These are phyloP conservation scores for Atta colombica DNA, from an alignment of 1,140 invertebrate genomes.

Conservation along the genomic window DNA sequence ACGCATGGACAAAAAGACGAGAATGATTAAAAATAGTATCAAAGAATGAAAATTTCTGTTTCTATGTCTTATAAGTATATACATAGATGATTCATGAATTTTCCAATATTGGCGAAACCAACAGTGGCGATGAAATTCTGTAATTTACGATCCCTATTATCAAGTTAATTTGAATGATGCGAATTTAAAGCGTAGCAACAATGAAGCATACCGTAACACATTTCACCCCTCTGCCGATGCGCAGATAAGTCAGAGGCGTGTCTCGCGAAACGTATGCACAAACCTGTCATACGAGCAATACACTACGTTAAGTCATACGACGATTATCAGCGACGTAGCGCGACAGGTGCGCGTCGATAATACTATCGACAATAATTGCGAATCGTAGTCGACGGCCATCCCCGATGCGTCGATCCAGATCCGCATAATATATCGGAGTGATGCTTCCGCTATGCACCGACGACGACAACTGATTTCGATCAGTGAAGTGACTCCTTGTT, in stretches of 20 bases:
- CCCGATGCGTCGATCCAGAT: constrained; percentile 78
- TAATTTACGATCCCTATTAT: constrained; percentile 41
- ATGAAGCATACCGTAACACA: constrained; percentile 27
- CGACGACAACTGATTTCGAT: constrained; percentile 55
- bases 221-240: constrained; percentile 32
- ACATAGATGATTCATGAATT: constrained; percentile 14
- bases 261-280: constrained; percentile 54
- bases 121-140: constrained; percentile 43
- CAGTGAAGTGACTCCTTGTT: constrained; percentile 5
- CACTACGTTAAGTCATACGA: constrained; percentile 78
- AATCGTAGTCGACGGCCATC: constrained; percentile 80
- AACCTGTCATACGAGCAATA: constrained; percentile 75
- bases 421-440: constrained; percentile 79
- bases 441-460: constrained; percentile 79
- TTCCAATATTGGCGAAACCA: constrained; percentile 35
- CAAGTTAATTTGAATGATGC: constrained; percentile 54
- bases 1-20: neutral
- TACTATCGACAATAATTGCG: constrained; percentile 82
- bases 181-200: constrained; percentile 55
- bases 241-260: constrained; percentile 48
- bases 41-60: neutral
- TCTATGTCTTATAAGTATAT: too few relatives aligned
- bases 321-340: constrained; percentile 79
- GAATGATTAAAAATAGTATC: neutral
- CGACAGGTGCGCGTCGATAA: constrained; percentile 83